These are phyloP conservation scores for Amblyjoppa proteus DNA, from an alignment of 2,888 invertebrate genomes.

Conservation along the genomic window DNA sequence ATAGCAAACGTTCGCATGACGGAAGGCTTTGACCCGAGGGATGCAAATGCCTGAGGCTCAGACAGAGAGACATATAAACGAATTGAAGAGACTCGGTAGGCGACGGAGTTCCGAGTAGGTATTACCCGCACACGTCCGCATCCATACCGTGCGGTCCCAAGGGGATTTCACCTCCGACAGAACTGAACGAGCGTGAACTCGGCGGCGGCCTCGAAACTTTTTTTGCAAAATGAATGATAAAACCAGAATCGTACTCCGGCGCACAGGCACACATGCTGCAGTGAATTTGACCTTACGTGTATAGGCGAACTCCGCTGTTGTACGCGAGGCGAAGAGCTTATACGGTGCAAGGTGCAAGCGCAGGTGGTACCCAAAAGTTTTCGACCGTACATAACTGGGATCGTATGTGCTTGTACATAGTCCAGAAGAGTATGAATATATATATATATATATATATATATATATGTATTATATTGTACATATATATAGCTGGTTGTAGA, in stretches of 20 bases:
- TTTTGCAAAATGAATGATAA: conserved; percentile 60
- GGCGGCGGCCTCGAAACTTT: conserved; percentile 50
- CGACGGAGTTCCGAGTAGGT: conserved; percentile 39
- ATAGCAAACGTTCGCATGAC: conserved; percentile 4
- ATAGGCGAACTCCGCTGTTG: neutral
- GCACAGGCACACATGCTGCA: neutral
- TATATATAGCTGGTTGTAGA: neutral
- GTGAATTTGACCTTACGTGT: conserved; percentile 1
- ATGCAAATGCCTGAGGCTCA: conserved; percentile 5
- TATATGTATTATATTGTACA: neutral
- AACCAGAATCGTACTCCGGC: conserved; percentile 24
- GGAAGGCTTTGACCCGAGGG: neutral
- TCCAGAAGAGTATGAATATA: conserved; percentile 21
- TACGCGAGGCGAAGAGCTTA: conserved; percentile 40
- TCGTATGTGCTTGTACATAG: conserved; percentile 37
- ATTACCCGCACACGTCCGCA: conserved; percentile 24
- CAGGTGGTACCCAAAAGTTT: conserved; percentile 58
- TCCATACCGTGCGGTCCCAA: conserved; percentile 40
- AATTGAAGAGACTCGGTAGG: conserved; percentile 7
- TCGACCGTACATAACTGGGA: conserved; percentile 42
- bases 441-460: neutral
- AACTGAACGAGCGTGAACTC: conserved; percentile 52
- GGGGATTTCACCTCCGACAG: conserved; percentile 32
- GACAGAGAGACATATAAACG: conserved; percentile 1
- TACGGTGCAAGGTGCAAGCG: conserved; percentile 33